Evolutionary conservation across 2,797 vertebrate genomes (phyloP), one percentile per base, ranked within the genome.

Genomic region (Epinephelus awoara): DNA sequence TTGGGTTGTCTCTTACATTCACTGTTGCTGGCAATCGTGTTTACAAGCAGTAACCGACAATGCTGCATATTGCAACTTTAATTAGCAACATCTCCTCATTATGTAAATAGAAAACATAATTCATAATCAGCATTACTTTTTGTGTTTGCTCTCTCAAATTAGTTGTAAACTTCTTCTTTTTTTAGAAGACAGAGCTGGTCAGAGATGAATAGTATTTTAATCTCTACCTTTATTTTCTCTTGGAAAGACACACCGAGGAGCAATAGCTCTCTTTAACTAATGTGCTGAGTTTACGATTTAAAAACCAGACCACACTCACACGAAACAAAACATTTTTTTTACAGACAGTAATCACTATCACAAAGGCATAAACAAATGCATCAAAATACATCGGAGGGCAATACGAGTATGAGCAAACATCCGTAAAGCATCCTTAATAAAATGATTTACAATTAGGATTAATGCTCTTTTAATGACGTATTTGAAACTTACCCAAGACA

Each of bases 211-310:
- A 19, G 10, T 17, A 19, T 58, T 49, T 69, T 72, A 3, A 59
- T 75, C 44, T 49, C 17, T 52, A 40, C 23, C 10, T 65, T 40
- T 51, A 68, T 62, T 50, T 57, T 51, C 23, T 51, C 19, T 61
- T 42, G 0, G 40, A 72, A 65, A 46, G 23, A 80, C 52, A 47
- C 70, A 64, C 47, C 6, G 29, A 71, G 73, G 73, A 75, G 62
- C 38, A 34, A 40, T 54, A 50, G 19, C 29, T 29, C 4, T 66
- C 12, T 70, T 58, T 72, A 56, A 67, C 23, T 38, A 29, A 46
- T 49, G 23, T 40, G 27, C 18, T 29, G 47, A n/a, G 7, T 69
- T 63, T 58, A 25, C 14, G 13, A 21, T 44, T 29, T 11, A 15
- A 73, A 64, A 67, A 66, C 4, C 15, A 66, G 18, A 72, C 1